These are phyloP conservation scores for Cottoperca gobio DNA, from an alignment of 2,797 vertebrate genomes.

Conservation along the genomic window DNA sequence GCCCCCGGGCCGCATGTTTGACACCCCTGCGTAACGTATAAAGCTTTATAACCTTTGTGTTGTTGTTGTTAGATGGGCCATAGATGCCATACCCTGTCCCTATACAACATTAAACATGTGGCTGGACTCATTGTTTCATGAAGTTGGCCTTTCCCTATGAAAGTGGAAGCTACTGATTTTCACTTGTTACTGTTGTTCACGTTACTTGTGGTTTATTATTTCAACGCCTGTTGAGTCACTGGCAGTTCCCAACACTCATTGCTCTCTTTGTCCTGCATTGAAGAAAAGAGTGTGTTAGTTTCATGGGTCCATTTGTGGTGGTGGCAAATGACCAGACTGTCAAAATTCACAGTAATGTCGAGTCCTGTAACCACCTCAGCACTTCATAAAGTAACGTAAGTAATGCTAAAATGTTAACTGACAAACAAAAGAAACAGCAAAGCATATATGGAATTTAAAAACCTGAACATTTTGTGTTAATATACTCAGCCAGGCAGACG, in stretches of 20 bases:
- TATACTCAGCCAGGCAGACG: slow-evolving; percentile 25
- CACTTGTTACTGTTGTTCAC: too few relatives aligned
- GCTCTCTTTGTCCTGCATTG: neutral
- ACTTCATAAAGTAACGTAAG: neutral
- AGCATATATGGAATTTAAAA: slow-evolving; percentile 10
- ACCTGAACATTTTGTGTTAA: slow-evolving; percentile 25
- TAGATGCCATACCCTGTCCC: neutral
- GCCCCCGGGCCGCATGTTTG: too few relatives aligned
- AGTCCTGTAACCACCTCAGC: neutral
- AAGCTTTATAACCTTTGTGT: neutral
- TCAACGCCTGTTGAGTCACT: slow-evolving; percentile 11
- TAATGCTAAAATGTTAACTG: neutral
- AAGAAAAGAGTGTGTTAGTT: neutral
- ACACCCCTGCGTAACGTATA: too few relatives aligned
- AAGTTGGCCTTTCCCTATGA: neutral
- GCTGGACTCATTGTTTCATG: neutral
- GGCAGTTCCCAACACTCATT: neutral
- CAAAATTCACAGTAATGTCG: too few relatives aligned
- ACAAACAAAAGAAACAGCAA: neutral
- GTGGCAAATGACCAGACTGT: too few relatives aligned
- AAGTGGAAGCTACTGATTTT: neutral
- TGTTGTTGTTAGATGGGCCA: neutral
- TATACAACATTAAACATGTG: neutral
- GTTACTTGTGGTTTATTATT: slow-evolving; percentile 12
- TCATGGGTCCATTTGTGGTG: neutral